phyloP scores from a whole-genome alignment of 1,140 invertebrate species.

The Vanessa atalanta region DNA sequence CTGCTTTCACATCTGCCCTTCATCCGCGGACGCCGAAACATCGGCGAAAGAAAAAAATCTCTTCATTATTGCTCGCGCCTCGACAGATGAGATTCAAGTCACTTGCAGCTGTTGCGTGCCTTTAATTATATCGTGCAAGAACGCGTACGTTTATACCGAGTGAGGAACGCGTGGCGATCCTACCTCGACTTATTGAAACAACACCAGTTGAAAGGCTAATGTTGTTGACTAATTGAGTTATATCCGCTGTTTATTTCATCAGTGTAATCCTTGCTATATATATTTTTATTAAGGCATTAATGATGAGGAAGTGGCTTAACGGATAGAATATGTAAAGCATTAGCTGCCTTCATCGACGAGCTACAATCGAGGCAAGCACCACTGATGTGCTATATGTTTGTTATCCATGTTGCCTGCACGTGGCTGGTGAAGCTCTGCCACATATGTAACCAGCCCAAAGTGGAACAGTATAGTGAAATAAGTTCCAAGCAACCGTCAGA shows the following conservation, averaged over 20 bases:
- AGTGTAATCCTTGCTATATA: background rate
- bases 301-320: too few relatives aligned
- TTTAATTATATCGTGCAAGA: slow-evolving; percentile 26
- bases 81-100: slow-evolving; percentile 42
- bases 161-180: slow-evolving; percentile 13
- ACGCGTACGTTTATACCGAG: background rate
- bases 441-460: too few relatives aligned
- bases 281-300: background rate
- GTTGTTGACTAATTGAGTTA: background rate
- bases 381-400: too few relatives aligned
- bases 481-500: too few relatives aligned
- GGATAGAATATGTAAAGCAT: too few relatives aligned
- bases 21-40: slow-evolving; percentile 36
- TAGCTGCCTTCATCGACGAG: too few relatives aligned
- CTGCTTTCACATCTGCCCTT: slow-evolving; percentile 69
- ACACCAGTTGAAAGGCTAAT: slow-evolving; percentile 7
- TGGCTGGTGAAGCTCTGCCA: too few relatives aligned
- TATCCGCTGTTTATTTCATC: background rate
- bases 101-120: slow-evolving; percentile 29
- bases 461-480: too few relatives aligned
- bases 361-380: too few relatives aligned
- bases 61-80: slow-evolving; percentile 39
- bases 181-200: too few relatives aligned
- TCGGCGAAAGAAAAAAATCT: slow-evolving; percentile 40
- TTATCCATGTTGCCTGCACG: too few relatives aligned